Evolutionary conservation across 2,888 invertebrate genomes (phyloP), one percentile per base, ranked within the genome.

Genomic region (Encarsia formosa): DNA sequence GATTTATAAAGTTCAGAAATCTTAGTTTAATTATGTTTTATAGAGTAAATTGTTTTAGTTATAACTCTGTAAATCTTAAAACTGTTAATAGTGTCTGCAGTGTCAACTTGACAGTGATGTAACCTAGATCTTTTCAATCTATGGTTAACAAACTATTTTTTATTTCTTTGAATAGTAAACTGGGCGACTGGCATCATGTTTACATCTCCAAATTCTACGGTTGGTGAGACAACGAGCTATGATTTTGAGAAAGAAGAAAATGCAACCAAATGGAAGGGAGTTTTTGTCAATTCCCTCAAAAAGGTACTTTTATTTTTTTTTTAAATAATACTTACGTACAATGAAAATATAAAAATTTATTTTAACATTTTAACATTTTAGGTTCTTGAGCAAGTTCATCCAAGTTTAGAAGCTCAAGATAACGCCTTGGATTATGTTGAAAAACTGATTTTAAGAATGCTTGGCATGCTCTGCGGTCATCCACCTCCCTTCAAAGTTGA

Each of bases 361-460:
- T 20, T 19, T 20, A 34, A 24, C 6, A 34, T 34, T 34, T 13
- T 34, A 26, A 3, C 19, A 19, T 54, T 54, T 8, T 73, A 95
- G 94, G 92, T 95, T 61, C 79, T 94, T 76, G 88, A 91, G 67
- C 91, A 91, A 74, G 88, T 92, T 48, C 92, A 93, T 76, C 90
- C 91, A n/a, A 84, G 87, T 22, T 77, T 94, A 65, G 84, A 81
- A 58, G 91, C 90, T 26, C 84, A 88, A 67, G 89, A 92, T 65
- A 93, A 92, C 76, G 95, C 96, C 2, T 79, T 97, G 65, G 84
- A 89, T 62, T 94, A 92, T 75, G 91, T 97, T 57, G 97, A 97
- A 79, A 85, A 86, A 52, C 81, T 96, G 55, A 93, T 96, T 68
- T 79, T 96, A 59, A 85, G 89, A 54, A 81, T 97, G 57, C 79